phyloP scores from a whole-genome alignment of 1,140 invertebrate genomes.

The Notospermus geniculatus region DNA sequence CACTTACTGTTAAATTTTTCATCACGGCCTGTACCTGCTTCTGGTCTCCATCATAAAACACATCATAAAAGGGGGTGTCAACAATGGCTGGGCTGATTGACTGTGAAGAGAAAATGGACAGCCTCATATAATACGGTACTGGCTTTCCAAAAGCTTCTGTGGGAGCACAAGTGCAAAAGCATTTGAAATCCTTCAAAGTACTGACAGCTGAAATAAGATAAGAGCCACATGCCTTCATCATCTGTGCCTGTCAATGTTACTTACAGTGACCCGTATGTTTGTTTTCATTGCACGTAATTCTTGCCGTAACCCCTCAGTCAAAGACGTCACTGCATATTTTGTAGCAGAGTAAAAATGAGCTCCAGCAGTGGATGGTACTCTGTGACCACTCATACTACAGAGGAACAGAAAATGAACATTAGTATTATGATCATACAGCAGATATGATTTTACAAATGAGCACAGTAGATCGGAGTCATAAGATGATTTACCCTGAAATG shows the following conservation, averaged over 20 bases:
- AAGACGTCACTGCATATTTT: constrained; percentile 67
- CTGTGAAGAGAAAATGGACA: constrained; percentile 1
- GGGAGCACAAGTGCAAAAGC: background rate
- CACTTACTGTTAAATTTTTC: background rate
- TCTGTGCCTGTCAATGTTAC: too few relatives aligned
- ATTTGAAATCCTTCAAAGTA: background rate
- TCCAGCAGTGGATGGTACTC: constrained; percentile 7
- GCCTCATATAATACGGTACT: background rate
- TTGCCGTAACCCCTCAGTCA: constrained; percentile 63
- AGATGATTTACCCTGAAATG: constrained; percentile 61
- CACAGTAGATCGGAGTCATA: constrained; percentile 65
- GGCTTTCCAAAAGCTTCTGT: background rate
- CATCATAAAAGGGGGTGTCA: background rate
- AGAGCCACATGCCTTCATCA: too few relatives aligned
- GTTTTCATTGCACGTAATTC: constrained; percentile 62
- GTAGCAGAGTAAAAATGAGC: constrained; percentile 63
- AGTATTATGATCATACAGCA: too few relatives aligned
- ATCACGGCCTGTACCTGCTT: background rate
- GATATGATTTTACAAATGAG: constrained; percentile 72
- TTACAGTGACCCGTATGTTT: constrained; percentile 63
- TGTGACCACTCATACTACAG: constrained; percentile 48
- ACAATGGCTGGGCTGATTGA: background rate
- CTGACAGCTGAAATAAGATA: too few relatives aligned
- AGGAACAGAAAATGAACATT: background rate
- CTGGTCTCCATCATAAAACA: background rate